A percentile compares a stretch with the other conserved stretches of the same genome.
These are phyloP conservation scores for Sphaeramia orbicularis DNA, from an alignment of 2,797 vertebrate genomes.

Conservation along the genomic window DNA sequence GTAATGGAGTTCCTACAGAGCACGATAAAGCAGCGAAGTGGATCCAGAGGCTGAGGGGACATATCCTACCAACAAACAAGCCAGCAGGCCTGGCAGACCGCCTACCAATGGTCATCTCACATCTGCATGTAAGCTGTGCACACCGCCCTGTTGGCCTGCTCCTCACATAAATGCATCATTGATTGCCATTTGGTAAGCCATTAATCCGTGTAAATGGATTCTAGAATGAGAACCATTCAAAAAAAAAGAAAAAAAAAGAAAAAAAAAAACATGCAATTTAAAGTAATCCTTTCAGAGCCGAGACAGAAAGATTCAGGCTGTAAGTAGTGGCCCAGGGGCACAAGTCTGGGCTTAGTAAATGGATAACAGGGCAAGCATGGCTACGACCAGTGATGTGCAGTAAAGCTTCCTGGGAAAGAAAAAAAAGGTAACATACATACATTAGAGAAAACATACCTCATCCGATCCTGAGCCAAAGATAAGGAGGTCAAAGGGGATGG, in stretches of 20 bases:
- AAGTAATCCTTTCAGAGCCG: slow-evolving; percentile 81
- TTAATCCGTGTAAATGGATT: slow-evolving; percentile 88
- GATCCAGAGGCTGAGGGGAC: slow-evolving; percentile 74
- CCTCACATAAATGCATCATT: slow-evolving; percentile 86
- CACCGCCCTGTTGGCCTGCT: slow-evolving; percentile 74
- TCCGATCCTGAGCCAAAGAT: slow-evolving; percentile 99
- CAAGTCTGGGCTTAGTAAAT: slow-evolving; percentile 70
- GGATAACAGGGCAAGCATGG: slow-evolving; percentile 51
- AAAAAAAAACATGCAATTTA: slow-evolving; percentile 75
- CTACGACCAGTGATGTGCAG: slow-evolving; percentile 32
- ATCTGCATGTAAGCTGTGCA: slow-evolving; percentile 80
- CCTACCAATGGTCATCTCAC: slow-evolving; percentile 76
- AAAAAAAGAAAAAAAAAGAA: slow-evolving; percentile 67
- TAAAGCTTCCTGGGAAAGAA: slow-evolving; percentile 52
- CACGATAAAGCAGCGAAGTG: slow-evolving; percentile 79
- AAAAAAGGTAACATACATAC: slow-evolving; percentile 35
- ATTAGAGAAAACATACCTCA: slow-evolving; percentile 89
- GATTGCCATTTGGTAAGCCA: slow-evolving; percentile 87
- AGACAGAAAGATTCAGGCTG: slow-evolving; percentile 75
- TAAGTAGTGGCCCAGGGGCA: slow-evolving; percentile 71
- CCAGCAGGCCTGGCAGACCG: slow-evolving; percentile 71
- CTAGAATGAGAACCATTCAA: slow-evolving; percentile 83
- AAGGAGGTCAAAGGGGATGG: slow-evolving; percentile 98
- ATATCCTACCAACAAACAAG: slow-evolving; percentile 78
- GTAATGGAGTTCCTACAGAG: slow-evolving; percentile 81